These are phyloP conservation scores for Drosophila birchii DNA, from an alignment of 2,888 invertebrate species.

Conservation along the genomic window DNA sequence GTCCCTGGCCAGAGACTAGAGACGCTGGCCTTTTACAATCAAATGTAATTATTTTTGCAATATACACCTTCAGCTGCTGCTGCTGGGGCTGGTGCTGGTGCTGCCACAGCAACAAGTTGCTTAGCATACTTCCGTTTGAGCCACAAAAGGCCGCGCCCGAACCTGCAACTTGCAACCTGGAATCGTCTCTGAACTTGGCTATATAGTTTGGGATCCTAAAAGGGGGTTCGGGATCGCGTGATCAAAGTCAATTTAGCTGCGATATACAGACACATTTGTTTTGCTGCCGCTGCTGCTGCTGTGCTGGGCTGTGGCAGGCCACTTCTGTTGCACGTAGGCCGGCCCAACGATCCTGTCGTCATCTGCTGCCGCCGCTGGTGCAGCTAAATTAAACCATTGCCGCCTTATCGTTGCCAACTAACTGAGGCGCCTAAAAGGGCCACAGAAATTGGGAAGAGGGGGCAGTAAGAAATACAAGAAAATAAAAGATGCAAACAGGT, in stretches of 20 bases:
- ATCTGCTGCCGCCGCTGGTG: slow-evolving; percentile 67
- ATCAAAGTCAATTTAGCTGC: slow-evolving; percentile 84
- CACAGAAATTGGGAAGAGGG: slow-evolving; percentile 10
- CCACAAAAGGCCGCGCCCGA: slow-evolving; percentile 64
- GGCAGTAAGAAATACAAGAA: neutral
- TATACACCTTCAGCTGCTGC: slow-evolving; percentile 78
- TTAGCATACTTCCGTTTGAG: slow-evolving; percentile 83
- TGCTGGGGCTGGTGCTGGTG: slow-evolving; percentile 46
- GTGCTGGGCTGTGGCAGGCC: slow-evolving; percentile 22
- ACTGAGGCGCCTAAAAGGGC: slow-evolving; percentile 54
- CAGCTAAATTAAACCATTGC: slow-evolving; percentile 81
- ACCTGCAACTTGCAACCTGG: slow-evolving; percentile 36
- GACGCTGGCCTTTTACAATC: slow-evolving; percentile 79
- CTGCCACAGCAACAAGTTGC: slow-evolving; percentile 79
- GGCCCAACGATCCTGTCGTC: slow-evolving; percentile 81
- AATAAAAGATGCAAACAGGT: slow-evolving; percentile 22
- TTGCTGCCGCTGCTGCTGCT: slow-evolving; percentile 46
- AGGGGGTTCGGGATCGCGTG: slow-evolving; percentile 82
- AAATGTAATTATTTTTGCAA: slow-evolving; percentile 81
- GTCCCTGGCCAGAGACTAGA: slow-evolving; percentile 37
- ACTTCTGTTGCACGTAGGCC: slow-evolving; percentile 67
- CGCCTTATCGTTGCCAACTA: slow-evolving; percentile 73
- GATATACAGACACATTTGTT: slow-evolving; percentile 82
- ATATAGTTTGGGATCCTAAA: slow-evolving; percentile 32
- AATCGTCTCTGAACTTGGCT: slow-evolving; percentile 37